A percentile compares a stretch with the other conserved stretches of the same genome.
phyloP scores from a whole-genome alignment of 2,113 vertebrate species.

The Chrysemys picta region DNA sequence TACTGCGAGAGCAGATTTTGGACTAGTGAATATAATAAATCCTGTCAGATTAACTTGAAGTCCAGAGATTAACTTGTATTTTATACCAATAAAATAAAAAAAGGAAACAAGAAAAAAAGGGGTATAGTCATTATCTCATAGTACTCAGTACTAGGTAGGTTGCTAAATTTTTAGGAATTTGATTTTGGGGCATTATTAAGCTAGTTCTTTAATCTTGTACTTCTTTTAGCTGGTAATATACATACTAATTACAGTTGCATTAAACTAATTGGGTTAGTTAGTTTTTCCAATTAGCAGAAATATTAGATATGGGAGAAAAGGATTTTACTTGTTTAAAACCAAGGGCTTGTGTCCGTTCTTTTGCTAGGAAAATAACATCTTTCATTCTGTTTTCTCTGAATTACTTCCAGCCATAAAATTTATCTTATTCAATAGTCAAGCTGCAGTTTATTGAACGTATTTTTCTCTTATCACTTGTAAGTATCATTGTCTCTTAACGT shows the following conservation, averaged over 20 bases:
- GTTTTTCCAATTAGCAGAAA: slow-evolving; percentile 6
- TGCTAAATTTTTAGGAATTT: not conserved
- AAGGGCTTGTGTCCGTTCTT: not conserved
- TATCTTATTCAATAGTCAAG: not conserved
- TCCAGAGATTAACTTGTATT: not conserved
- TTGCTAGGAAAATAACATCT: not conserved
- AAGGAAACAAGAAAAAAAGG: not conserved
- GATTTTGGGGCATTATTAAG: not conserved
- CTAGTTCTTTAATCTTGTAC: not conserved
- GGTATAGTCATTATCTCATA: not conserved
- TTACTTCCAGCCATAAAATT: not conserved
- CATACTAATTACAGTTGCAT: not conserved
- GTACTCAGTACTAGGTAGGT: not conserved
- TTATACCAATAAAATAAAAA: not conserved
- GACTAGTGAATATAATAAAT: not conserved
- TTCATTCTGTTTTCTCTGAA: not conserved
- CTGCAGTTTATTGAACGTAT: not conserved
- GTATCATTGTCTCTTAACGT: not conserved
- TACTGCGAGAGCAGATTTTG: not conserved
- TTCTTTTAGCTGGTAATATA: not conserved
- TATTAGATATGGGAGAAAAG: not conserved
- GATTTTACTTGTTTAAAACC: not conserved
- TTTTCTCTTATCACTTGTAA: not conserved
- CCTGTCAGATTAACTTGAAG: not conserved
- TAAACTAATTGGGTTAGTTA: not conserved